Percentiles rank a stretch among this genome's conserved stretches.
phyloP scores from a whole-genome alignment of 2,113 vertebrate genomes.

The Nansenia antarctica region DNA sequence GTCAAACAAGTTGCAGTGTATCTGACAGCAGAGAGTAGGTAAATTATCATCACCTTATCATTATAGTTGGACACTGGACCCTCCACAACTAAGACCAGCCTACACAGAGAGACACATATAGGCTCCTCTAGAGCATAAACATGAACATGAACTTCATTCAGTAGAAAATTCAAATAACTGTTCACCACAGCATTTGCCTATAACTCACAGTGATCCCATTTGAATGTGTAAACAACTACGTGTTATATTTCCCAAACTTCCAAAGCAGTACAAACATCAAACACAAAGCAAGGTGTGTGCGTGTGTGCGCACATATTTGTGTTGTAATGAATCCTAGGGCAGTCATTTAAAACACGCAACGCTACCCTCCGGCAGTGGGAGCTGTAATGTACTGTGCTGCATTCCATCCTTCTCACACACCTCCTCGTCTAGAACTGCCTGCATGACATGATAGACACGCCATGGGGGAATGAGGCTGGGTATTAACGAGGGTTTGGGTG shows the following conservation, averaged over 20 bases:
- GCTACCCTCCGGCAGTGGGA: conserved; percentile 32
- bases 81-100: no score
- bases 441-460: not conserved
- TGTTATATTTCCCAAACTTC: no score
- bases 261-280: no score
- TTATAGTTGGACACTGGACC: no score
- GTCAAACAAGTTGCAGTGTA: not conserved
- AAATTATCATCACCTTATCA: not conserved
- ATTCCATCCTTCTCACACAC: conserved; percentile 52
- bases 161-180: not conserved
- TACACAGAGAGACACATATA: not conserved
- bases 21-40: not conserved
- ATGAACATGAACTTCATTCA: not conserved
- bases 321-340: conserved; percentile 24
- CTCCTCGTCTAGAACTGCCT: conserved; percentile 16
- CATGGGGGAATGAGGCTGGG: not conserved
- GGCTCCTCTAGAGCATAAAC: no score
- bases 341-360: not conserved
- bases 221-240: no score
- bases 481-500: not conserved
- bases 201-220: not conserved
- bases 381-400: not conserved
- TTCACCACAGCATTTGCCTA: not conserved
- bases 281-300: not conserved
- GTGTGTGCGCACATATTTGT: not conserved